Conservation (phyloP, 2,888 invertebrate species). For the Ennomos fuscantarius region DNA sequence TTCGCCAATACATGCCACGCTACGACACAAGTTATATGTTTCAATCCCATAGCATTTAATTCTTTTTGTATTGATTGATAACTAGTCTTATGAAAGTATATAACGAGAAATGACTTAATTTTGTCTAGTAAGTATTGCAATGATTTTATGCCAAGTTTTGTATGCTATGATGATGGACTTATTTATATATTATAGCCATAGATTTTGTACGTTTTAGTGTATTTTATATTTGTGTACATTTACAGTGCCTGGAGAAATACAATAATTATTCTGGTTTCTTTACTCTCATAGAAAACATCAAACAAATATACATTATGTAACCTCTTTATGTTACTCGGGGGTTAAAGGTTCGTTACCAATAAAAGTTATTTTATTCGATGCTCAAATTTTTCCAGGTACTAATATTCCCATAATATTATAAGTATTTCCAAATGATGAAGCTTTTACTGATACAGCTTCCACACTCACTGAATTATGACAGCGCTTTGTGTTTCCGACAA, state of each 20-base stretch:
- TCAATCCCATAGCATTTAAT: not conserved
- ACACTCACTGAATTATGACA: constrained; percentile 41
- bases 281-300: too few relatives aligned
- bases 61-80: constrained; percentile 38
- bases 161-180: constrained; percentile 47
- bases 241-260: constrained; percentile 1
- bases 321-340: too few relatives aligned
- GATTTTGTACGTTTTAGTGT: constrained; percentile 53
- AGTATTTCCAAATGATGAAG: constrained; percentile 17
- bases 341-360: too few relatives aligned
- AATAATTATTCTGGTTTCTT: too few relatives aligned
- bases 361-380: not conserved
- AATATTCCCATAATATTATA: constrained; percentile 1
- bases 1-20: too few relatives aligned
- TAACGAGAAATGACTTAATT: constrained; percentile 51
- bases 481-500: constrained; percentile 63
- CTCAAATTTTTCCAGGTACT: constrained; percentile 1
- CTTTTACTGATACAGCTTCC: constrained; percentile 49
- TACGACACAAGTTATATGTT: not conserved
- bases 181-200: constrained; percentile 44
- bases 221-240: constrained; percentile 13
- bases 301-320: too few relatives aligned
- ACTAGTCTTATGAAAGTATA: constrained; percentile 53
- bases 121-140: constrained; percentile 32
- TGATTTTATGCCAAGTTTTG: constrained; percentile 45